phyloP scores from a whole-genome alignment of 2,888 invertebrate species.

The Coleophora flavipennella region DNA sequence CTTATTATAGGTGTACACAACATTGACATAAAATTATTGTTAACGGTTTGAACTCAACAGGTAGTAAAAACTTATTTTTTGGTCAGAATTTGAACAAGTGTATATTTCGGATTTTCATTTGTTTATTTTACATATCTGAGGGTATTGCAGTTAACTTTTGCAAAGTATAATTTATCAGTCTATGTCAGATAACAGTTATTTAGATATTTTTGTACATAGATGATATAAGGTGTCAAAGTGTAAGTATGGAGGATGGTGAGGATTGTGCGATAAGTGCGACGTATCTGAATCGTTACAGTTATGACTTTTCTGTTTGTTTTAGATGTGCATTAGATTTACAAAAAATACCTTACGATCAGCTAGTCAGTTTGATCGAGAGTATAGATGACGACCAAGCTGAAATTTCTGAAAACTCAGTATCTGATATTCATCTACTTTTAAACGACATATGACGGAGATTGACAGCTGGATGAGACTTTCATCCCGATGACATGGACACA shows the following conservation, averaged over 20 bases:
- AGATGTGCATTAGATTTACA: not conserved
- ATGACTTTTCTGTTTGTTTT: not conserved
- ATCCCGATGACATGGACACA: not conserved
- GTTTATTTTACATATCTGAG: slow-evolving; percentile 1
- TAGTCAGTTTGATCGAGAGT: not conserved
- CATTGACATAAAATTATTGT: too few species aligned
- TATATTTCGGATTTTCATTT: not conserved
- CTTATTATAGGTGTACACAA: too few species aligned
- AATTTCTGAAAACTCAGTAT: not conserved
- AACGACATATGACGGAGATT: not conserved
- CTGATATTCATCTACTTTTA: not conserved
- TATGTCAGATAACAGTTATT: not conserved
- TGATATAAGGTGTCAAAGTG: not conserved
- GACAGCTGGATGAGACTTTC: not conserved
- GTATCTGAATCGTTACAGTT: not conserved
- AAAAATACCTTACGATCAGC: not conserved
- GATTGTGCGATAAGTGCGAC: not conserved
- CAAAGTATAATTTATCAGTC: too few species aligned
- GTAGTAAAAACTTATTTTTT: not conserved
- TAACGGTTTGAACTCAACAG: not conserved
- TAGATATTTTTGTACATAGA: not conserved
- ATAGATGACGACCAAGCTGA: not conserved
- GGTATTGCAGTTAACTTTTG: not conserved
- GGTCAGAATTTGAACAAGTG: not conserved
- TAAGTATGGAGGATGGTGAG: not conserved